Percentiles rank a stretch among this genome's conserved stretches.
phyloP scores from a whole-genome alignment of 2,888 invertebrate genomes.

The Epiblema foenella region DNA sequence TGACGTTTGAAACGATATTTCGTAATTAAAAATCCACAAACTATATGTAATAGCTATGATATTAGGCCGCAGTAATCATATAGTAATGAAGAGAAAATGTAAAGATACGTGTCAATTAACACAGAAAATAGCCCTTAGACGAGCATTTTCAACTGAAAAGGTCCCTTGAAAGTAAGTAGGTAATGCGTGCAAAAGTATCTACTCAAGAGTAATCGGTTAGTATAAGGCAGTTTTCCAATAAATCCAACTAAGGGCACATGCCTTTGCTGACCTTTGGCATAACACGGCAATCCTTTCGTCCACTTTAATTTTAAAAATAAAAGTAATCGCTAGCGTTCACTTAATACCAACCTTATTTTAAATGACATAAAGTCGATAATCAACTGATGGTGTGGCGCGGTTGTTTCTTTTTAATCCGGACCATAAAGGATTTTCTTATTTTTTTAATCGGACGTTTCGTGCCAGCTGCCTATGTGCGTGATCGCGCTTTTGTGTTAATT shows the following conservation, averaged over 20 bases:
- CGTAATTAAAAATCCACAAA: too few species aligned
- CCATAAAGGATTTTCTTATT: slow-evolving; percentile 49
- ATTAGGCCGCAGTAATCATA: too few species aligned
- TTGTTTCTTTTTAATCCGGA: slow-evolving; percentile 42
- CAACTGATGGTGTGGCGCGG: neutral
- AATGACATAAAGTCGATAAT: slow-evolving; percentile 28
- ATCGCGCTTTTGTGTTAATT: slow-evolving; percentile 62
- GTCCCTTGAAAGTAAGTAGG: slow-evolving; percentile 14
- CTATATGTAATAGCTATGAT: too few species aligned
- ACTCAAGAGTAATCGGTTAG: slow-evolving; percentile 38
- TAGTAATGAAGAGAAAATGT: too few species aligned
- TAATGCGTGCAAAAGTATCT: slow-evolving; percentile 30
- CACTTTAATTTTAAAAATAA: slow-evolving; percentile 58
- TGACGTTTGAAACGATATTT: too few species aligned
- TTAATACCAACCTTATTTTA: slow-evolving; percentile 8
- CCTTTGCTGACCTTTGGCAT: slow-evolving; percentile 70
- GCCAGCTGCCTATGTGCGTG: slow-evolving; percentile 60
- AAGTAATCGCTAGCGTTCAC: slow-evolving; percentile 23
- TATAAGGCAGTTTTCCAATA: slow-evolving; percentile 40
- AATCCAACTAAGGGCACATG: slow-evolving; percentile 53
- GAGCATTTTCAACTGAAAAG: too few species aligned
- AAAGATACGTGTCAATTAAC: too few species aligned
- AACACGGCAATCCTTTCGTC: slow-evolving; percentile 62
- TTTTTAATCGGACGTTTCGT: slow-evolving; percentile 59
- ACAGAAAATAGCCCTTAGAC: too few species aligned